Evolutionary conservation across 2,888 invertebrate genomes (phyloP), one percentile per base, ranked within the genome.

Genomic region (Spialia ferax): DNA sequence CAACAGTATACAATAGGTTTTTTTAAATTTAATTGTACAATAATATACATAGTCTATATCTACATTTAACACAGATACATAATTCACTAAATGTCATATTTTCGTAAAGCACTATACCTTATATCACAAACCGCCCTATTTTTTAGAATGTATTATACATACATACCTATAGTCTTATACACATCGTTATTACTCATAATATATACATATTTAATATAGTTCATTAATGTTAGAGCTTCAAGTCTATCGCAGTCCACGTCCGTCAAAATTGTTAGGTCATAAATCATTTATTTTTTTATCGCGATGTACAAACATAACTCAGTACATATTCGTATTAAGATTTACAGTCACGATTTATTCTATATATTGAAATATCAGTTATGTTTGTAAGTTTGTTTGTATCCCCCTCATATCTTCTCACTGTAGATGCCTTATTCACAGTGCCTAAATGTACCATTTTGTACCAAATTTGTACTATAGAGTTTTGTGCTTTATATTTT

Each of bases 341-440:
- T 35, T 18, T 18, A 8, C 45, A 45, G 45, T 13, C 11, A 35
- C 35, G n/a, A 22, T 50, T 18, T 22, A 11, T 13, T 50, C 3
- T 22, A 1, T 20, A 48, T 48, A 20, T 11, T 20, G 48, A 48
- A 48, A 4, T 20, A 1, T 18, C 18, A 26, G 22, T 55, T 61
- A 48, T 56, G 68, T 70, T 63, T 63, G 50, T 68, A 56, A n/a
- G 26, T 56, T 50, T 35, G 59, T 57, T 8, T 52, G 55, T n/a
- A 10, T 56, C 15, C 57, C 38, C 68, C 77, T 81, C 89, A 94
- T 94, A 95, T 95, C 95, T 92, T 93, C 93, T 95, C 96, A 96
- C 95, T 96, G 96, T 96, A 96, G 96, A 94, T 96, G 96, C 96
- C 96, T 96, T 96, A 96, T 95, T 96, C 95, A 96, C 96, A 96